These are phyloP conservation scores for Drosophila orena DNA, from an alignment of 1,140 invertebrate species.

Conservation along the genomic window DNA sequence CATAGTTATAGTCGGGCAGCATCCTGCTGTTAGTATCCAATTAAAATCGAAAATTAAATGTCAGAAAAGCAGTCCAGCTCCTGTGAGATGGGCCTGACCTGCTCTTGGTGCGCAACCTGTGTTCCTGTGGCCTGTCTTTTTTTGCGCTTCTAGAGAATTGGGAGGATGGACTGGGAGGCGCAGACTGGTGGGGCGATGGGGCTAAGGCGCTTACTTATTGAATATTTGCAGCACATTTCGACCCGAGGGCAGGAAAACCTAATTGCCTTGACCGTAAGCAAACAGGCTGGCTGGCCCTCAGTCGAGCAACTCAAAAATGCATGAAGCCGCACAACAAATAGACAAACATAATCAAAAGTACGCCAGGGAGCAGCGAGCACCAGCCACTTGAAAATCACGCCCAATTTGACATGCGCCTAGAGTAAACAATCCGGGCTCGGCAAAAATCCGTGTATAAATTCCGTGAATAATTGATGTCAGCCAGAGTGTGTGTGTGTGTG, in stretches of 20 bases:
- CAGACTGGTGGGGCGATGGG: slow-evolving; percentile 20
- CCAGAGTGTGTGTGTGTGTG: slow-evolving; percentile 28
- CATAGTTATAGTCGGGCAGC: slow-evolving; percentile 57
- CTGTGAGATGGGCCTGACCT: slow-evolving; percentile 13
- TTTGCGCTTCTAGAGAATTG: background rate
- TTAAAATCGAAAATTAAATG: slow-evolving; percentile 84
- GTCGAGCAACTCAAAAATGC: slow-evolving; percentile 65
- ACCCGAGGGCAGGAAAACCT: slow-evolving; percentile 72
- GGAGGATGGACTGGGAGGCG: background rate
- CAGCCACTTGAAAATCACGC: slow-evolving; percentile 78
- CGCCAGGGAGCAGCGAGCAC: slow-evolving; percentile 18
- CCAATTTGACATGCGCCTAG: slow-evolving; percentile 79
- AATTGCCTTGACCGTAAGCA: slow-evolving; percentile 81
- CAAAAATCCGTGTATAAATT: slow-evolving; percentile 80
- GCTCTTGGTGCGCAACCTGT: background rate
- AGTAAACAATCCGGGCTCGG: slow-evolving; percentile 61
- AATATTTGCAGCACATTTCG: slow-evolving; percentile 61
- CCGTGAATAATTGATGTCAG: slow-evolving; percentile 76
- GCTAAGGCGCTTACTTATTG: slow-evolving; percentile 82
- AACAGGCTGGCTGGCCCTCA: slow-evolving; percentile 41
- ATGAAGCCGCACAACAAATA: slow-evolving; percentile 73
- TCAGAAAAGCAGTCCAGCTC: slow-evolving; percentile 56
- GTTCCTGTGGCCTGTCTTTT: slow-evolving; percentile 16
- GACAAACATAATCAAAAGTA: slow-evolving; percentile 82
- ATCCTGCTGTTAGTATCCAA: slow-evolving; percentile 84